Evolutionary conservation across 2,797 vertebrate genomes (phyloP).

Genomic region (Sarcoramphus papa): DNA sequence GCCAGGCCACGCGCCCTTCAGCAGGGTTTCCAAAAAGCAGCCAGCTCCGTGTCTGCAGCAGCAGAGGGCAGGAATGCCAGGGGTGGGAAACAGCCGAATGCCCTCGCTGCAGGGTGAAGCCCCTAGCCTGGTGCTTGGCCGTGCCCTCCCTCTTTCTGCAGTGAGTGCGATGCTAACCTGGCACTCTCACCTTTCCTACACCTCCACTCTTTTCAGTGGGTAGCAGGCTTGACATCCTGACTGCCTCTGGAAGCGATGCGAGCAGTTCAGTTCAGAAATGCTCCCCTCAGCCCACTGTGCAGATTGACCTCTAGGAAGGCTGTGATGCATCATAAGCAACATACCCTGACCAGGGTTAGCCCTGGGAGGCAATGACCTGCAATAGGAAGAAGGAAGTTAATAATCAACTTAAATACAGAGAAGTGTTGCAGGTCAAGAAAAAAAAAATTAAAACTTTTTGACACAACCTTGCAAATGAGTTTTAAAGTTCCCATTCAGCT

Average conservation of each 20-base stretch:
- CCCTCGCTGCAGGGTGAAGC: not conserved
- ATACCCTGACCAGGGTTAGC: not conserved
- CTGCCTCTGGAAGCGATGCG: not conserved
- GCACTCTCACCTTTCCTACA: not conserved
- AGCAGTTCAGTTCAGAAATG: not conserved
- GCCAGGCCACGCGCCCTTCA: fast-evolving
- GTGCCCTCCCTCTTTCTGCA: not conserved
- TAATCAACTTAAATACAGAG: not conserved
- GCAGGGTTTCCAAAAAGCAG: not conserved
- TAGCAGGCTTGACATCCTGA: not conserved
- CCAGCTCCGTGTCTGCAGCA: fast-evolving
- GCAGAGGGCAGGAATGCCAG: not conserved
- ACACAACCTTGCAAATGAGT: not conserved
- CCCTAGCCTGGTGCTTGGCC: fast-evolving
- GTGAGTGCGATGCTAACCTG: fast-evolving
- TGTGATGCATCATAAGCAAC: not conserved
- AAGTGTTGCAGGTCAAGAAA: not conserved
- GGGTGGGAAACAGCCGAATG: fast-evolving
- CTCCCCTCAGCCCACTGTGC: not conserved
- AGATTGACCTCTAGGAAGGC: not conserved
- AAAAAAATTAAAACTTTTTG: not conserved
- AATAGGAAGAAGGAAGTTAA: not conserved
- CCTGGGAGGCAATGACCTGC: not conserved
- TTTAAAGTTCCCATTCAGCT: not conserved
- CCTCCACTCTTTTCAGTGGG: not conserved